Conservation (phyloP, 2,888 invertebrate species). For the Trachelus tabidus region DNA sequence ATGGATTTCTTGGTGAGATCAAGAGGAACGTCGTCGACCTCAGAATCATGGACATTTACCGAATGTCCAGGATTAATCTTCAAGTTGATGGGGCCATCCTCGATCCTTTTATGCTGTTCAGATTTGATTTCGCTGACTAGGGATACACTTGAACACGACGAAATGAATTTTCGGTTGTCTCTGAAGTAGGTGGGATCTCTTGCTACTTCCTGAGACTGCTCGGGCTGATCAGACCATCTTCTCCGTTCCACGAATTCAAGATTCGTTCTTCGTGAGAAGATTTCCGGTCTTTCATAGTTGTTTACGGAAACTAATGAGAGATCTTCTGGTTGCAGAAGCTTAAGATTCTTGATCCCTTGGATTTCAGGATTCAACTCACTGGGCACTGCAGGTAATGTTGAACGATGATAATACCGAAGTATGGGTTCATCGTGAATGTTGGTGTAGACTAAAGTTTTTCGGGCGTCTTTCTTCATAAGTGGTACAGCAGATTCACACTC, state of each 20-base stretch:
- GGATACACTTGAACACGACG: conserved; percentile 55
- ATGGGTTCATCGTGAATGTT: conserved; percentile 37
- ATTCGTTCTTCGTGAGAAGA: conserved; percentile 31
- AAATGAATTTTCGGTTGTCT: conserved; percentile 54
- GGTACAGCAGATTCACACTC: conserved; percentile 37
- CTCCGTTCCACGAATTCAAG: conserved; percentile 42
- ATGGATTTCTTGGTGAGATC: conserved; percentile 79
- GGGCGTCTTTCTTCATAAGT: conserved; percentile 49
- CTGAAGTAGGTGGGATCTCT: conserved; percentile 21
- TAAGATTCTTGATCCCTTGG: conserved; percentile 36
- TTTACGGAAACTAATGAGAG: conserved; percentile 13
- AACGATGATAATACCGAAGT: conserved; percentile 32
- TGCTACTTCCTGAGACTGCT: conserved; percentile 33
- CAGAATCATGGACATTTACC: conserved; percentile 21
- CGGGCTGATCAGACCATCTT: conserved; percentile 33
- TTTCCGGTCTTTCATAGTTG: conserved; percentile 33
- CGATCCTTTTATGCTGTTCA: conserved; percentile 55
- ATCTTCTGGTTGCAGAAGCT: conserved; percentile 13
- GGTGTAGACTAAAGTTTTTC: conserved; percentile 55
- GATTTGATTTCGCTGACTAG: conserved; percentile 60
- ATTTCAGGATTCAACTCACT: conserved; percentile 35
- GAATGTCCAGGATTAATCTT: conserved; percentile 34
- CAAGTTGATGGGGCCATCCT: conserved; percentile 57
- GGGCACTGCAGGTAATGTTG: conserved; percentile 17
- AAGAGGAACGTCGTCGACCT: conserved; percentile 69